phyloP scores from a whole-genome alignment of 2,888 invertebrate genomes.

The Trachelus stipa region DNA sequence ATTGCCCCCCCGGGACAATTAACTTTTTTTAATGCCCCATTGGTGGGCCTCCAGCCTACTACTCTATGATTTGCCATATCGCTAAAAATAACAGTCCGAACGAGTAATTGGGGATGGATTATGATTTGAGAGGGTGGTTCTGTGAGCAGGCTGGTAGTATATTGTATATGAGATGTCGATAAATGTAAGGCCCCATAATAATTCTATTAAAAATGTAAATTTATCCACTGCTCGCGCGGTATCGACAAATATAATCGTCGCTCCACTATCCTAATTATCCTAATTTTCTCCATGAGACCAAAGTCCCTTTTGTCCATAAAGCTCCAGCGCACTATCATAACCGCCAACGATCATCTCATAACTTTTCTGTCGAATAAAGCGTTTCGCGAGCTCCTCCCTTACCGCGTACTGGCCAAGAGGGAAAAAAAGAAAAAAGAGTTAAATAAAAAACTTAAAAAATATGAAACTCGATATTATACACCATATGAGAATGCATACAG shows the following conservation, averaged over 20 bases:
- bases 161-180: too few relatives aligned
- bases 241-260: conserved; percentile 47
- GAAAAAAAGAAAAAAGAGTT: not conserved
- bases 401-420: not conserved
- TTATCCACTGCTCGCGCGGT: conserved; percentile 37
- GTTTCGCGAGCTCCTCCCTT: too few relatives aligned
- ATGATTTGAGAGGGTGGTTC: too few relatives aligned
- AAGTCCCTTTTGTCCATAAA: too few relatives aligned
- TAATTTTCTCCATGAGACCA: too few relatives aligned
- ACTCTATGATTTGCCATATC: conserved; percentile 58
- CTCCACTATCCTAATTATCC: conserved; percentile 2
- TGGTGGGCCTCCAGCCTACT: conserved; percentile 29
- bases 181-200: conserved; percentile 41
- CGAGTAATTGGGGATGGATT: too few relatives aligned
- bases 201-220: conserved; percentile 57
- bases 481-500: too few relatives aligned
- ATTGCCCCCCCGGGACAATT: conserved; percentile 60
- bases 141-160: too few relatives aligned
- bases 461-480: too few relatives aligned
- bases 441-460: not conserved
- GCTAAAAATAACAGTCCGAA: conserved; percentile 46
- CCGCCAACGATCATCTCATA: too few relatives aligned
- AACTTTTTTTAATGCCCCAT: conserved; percentile 52
- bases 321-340: too few relatives aligned
- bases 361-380: too few relatives aligned